These are phyloP conservation scores for Hydrotaea diabolus DNA, from an alignment of 2,888 invertebrate genomes.

Conservation along the genomic window DNA sequence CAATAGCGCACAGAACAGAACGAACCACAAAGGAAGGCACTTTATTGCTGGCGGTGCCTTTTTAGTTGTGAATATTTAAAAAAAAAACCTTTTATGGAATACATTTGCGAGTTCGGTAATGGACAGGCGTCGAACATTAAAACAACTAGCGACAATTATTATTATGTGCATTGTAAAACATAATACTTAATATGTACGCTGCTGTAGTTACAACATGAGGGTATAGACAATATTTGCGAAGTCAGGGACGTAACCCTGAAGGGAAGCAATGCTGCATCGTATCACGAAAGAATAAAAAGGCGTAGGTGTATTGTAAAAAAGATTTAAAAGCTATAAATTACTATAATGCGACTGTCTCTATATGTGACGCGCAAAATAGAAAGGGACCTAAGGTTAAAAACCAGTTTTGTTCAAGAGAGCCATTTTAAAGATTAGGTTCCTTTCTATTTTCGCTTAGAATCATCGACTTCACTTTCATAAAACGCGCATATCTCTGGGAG, in stretches of 20 bases:
- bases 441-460: too few relatives aligned
- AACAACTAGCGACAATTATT: conserved; percentile 24
- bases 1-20: background rate
- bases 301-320: too few relatives aligned
- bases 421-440: too few relatives aligned
- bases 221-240: background rate
- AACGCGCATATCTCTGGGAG: too few relatives aligned
- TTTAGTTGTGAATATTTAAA: conserved; percentile 16
- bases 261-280: too few relatives aligned
- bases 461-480: too few relatives aligned
- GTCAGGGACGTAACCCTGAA: background rate
- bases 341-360: too few relatives aligned
- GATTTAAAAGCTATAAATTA: too few relatives aligned
- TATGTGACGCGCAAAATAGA: too few relatives aligned
- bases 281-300: too few relatives aligned
- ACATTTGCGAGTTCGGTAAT: background rate
- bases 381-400: too few relatives aligned
- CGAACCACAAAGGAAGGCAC: background rate
- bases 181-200: conserved; percentile 24
- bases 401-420: too few relatives aligned
- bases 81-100: background rate
- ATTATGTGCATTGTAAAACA: conserved; percentile 28
- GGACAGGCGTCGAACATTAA: background rate
- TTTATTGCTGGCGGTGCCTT: conserved; percentile 27
- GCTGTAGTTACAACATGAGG: conserved; percentile 4